Conservation (phyloP, 1,140 invertebrate genomes). For the fruit fly (Drosophila melanogaster) region Release_6_plus_ISO1_MT NT_033777.3:26755001-26755500, state of each 20-base stretch:
- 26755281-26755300: slow-evolving; percentile 61
- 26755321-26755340: slow-evolving; percentile 80
- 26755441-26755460: slow-evolving; percentile 60
- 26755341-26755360: slow-evolving; percentile 74
- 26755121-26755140: slow-evolving; percentile 41
- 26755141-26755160: slow-evolving; percentile 41
- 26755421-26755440: slow-evolving; percentile 16
- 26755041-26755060: slow-evolving; percentile 35
- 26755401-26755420: slow-evolving; percentile 2
- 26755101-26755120: slow-evolving; percentile 22
- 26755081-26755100: slow-evolving; percentile 17
- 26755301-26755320: slow-evolving; percentile 66
- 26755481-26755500: slow-evolving; percentile 24
- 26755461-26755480: slow-evolving; percentile 38
- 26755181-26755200: slow-evolving; percentile 70
- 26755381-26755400: slow-evolving; percentile 80
- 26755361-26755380: slow-evolving; percentile 83
- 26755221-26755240: slow-evolving; percentile 56
- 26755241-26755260: slow-evolving; percentile 27
- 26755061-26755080: background rate
- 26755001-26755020: slow-evolving; percentile 56
- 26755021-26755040: slow-evolving; percentile 40
- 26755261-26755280: slow-evolving; percentile 33
- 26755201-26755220: slow-evolving; percentile 66
- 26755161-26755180: slow-evolving; percentile 44